Evolutionary conservation across 2,113 vertebrate genomes (phyloP).

Genomic region (Neomonachus schauinslandi): DNA sequence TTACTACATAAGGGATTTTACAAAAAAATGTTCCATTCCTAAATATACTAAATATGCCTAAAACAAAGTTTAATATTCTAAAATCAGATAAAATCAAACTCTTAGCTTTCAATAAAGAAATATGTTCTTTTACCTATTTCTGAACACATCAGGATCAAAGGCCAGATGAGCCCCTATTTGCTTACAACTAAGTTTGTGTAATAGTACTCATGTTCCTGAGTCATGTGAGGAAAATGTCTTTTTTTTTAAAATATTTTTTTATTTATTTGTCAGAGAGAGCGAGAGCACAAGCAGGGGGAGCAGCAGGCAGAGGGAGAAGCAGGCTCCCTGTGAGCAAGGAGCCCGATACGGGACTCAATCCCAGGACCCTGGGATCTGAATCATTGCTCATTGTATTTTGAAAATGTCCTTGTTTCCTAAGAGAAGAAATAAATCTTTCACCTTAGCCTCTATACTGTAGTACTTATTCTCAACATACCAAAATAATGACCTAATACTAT

Average conservation of each 20-base stretch:
- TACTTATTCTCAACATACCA: not conserved
- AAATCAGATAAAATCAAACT: not conserved
- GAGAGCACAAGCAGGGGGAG: not conserved
- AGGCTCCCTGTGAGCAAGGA: not conserved
- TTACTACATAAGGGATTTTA: not conserved
- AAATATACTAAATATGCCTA: not conserved
- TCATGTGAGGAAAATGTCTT: not conserved
- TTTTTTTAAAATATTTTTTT: not conserved
- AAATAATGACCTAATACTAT: not conserved
- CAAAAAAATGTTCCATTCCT: not conserved
- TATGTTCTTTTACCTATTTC: not conserved
- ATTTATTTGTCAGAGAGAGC: not conserved
- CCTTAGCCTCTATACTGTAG: not conserved
- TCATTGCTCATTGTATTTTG: not conserved
- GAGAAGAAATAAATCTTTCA: not conserved
- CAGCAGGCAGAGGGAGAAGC: not conserved
- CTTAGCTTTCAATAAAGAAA: not conserved
- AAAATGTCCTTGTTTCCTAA: not conserved
- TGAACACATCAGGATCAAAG: constrained; percentile 33
- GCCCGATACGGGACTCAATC: not conserved
- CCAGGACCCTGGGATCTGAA: not conserved
- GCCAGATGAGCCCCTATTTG: not conserved
- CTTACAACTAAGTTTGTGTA: not conserved
- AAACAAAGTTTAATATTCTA: constrained; percentile 20
- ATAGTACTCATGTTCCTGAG: not conserved